Percentiles rank a stretch among this genome's conserved stretches.
These are phyloP conservation scores for Acleris sparsana DNA, from an alignment of 2,888 invertebrate genomes.

Conservation along the genomic window DNA sequence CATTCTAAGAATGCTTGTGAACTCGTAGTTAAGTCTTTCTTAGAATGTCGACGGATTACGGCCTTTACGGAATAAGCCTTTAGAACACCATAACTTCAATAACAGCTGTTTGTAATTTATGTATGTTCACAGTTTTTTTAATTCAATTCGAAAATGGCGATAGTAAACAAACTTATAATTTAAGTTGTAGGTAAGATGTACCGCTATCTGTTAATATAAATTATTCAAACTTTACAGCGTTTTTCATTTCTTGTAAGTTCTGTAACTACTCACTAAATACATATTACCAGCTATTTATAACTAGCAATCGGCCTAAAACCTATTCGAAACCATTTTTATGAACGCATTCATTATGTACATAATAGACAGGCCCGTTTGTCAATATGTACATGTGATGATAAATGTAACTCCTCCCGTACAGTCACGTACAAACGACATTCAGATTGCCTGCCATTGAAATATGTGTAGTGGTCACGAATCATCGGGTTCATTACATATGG, in stretches of 20 bases:
- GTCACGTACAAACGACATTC: constrained; percentile 17
- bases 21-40: constrained; percentile 7
- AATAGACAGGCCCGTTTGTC: constrained; percentile 23
- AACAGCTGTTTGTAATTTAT: too few relatives aligned
- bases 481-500: constrained; percentile 38
- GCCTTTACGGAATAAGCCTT: not conserved
- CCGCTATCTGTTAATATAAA: too few relatives aligned
- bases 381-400: constrained; percentile 22
- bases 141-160: too few relatives aligned
- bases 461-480: constrained; percentile 43
- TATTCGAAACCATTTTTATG: too few relatives aligned
- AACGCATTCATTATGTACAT: not conserved
- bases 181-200: too few relatives aligned
- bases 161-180: too few relatives aligned
- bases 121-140: too few relatives aligned
- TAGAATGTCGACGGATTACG: constrained; percentile 11
- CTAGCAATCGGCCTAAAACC: too few relatives aligned
- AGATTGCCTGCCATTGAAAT: constrained; percentile 37
- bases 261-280: too few relatives aligned
- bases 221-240: too few relatives aligned
- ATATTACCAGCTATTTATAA: too few relatives aligned
- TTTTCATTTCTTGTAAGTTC: too few relatives aligned
- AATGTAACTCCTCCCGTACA: constrained; percentile 17
- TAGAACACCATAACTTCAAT: not conserved
- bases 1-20: constrained; percentile 18